Evolutionary conservation across 2,888 invertebrate species (phyloP), one percentile per base, ranked within the genome.

Genomic region (Chydorus sphaericus): DNA sequence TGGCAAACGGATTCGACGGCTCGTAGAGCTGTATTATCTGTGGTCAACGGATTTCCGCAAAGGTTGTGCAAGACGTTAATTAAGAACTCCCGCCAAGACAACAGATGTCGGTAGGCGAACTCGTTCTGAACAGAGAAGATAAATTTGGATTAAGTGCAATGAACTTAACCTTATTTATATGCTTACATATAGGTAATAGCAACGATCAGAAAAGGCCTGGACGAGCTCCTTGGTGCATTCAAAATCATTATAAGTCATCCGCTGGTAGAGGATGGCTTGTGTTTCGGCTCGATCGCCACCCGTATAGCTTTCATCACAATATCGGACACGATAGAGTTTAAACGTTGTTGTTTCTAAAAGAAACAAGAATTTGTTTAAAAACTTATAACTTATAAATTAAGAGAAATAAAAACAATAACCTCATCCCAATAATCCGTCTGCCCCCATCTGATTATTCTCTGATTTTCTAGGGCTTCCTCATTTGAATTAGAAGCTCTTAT

Each of bases 21-120:
- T 33, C 60, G 57, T 23, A 44, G 14, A 48, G 64, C 61, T 31
- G 55, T 57, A 50, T 61, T 58, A 37, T 49, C 59, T 10, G 60
- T 44, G 10, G 62, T 60, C 38, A 65, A 61, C 14, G 65, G 63
- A 33, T 63, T 64, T 60, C 72, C 72, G 62, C 74, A 74, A 61
- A 73, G 60, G 63, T 73, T 74, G 33, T 71, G 71, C 57, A 74
- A 63, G 33, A 66, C 63, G 63, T n/a, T n/a, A n/a, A n/a, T n/a
- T n/a, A n/a, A n/a, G n/a, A n/a, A n/a, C n/a, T n/a, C n/a, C n/a
- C n/a, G n/a, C n/a, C n/a, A n/a, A n/a, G n/a, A n/a, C n/a, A 70
- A 69, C 59, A 73, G 63, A 55, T 69, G 66, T 57, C 69, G 64
- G 58, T 71, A 62, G 50, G 71, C 71, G 63, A 69, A 71, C 57